Evolutionary conservation across 2,113 vertebrate species (phyloP).

Genomic region (Alethe castanea): DNA sequence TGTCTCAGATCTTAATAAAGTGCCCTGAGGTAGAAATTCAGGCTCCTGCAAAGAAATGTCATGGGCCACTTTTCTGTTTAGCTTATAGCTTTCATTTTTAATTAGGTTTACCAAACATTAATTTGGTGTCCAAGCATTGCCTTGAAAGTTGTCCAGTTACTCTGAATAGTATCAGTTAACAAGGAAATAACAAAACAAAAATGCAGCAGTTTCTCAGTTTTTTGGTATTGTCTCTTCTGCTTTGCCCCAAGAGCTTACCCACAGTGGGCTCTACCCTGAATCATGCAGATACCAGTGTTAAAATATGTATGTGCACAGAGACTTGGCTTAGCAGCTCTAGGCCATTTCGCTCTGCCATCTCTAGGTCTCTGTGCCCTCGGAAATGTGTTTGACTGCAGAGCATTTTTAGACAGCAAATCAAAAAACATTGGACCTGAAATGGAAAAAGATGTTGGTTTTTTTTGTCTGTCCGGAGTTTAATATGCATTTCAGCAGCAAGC

Average conservation of each 20-base stretch:
- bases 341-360: not conserved
- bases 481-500: not conserved
- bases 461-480: not conserved
- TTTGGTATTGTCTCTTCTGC: not conserved
- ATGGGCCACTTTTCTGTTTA: not conserved
- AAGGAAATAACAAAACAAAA: not conserved
- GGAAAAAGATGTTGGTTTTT: not conserved
- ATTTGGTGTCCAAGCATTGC: not conserved
- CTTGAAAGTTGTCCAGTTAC: not conserved
- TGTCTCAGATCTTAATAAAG: not conserved
- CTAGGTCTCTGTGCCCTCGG: not conserved
- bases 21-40: not conserved
- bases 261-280: rapidly evolving
- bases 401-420: not conserved
- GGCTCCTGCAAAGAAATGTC: not conserved
- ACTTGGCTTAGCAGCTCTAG: not conserved
- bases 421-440: not conserved
- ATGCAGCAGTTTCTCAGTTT: not conserved
- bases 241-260: not conserved
- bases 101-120: not conserved
- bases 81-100: not conserved
- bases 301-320: not conserved
- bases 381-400: not conserved
- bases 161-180: not conserved
- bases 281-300: not conserved